A percentile compares a stretch with the other conserved stretches of the same genome.
Conservation (phyloP, 1,140 invertebrate genomes). For the Zaprionus vittiger region DNA sequence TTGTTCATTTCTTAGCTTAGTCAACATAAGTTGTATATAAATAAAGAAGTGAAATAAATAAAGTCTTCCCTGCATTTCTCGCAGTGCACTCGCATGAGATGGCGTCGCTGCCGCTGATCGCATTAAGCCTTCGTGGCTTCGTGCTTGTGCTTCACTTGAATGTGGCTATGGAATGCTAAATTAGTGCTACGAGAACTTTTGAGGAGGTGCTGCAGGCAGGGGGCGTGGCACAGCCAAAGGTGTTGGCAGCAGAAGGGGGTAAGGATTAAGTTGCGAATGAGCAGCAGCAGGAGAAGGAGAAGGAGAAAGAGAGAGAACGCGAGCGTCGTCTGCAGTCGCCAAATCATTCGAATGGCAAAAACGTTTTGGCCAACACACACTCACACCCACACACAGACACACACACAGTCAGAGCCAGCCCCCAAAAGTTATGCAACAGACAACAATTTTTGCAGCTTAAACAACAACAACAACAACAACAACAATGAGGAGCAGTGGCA, state of each 20-base stretch:
- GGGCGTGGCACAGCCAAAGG: background rate
- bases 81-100: slow-evolving; percentile 15
- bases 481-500: slow-evolving; percentile 15
- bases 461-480: slow-evolving; percentile 40
- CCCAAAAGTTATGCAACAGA: slow-evolving; percentile 40
- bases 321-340: slow-evolving; percentile 9
- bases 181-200: slow-evolving; percentile 46
- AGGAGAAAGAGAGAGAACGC: background rate
- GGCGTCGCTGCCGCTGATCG: slow-evolving; percentile 62
- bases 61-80: background rate
- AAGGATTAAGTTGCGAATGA: background rate
- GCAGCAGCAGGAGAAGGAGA: background rate
- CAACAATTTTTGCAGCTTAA: slow-evolving; percentile 41
- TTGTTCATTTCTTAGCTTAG: too few species aligned
- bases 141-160: slow-evolving; percentile 72
- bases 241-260: background rate
- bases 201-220: background rate
- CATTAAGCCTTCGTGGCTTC: slow-evolving; percentile 64
- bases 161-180: slow-evolving; percentile 71
- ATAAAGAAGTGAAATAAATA: too few species aligned
- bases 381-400: slow-evolving; percentile 1
- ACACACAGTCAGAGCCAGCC: slow-evolving; percentile 5
- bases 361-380: slow-evolving; percentile 21
- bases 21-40: too few species aligned
- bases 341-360: slow-evolving; percentile 35